A percentile compares a stretch with the other conserved stretches of the same genome.
These are phyloP conservation scores for Epinephelus awoara DNA, from an alignment of 2,797 vertebrate genomes.

Conservation along the genomic window DNA sequence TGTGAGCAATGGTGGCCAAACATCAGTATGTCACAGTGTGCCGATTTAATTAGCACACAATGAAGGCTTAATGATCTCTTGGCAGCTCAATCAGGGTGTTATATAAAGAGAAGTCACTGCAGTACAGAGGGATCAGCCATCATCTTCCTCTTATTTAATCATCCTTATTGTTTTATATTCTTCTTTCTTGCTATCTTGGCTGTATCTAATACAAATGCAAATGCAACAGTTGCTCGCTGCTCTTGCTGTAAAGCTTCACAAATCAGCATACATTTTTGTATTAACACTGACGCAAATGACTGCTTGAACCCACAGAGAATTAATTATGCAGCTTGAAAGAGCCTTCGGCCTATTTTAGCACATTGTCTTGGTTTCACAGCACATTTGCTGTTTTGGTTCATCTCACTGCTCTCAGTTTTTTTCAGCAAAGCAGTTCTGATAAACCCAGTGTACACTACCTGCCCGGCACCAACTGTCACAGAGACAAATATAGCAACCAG, in stretches of 20 bases:
- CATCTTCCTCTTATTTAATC: neutral
- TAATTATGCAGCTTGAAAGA: neutral
- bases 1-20: conserved; percentile 35
- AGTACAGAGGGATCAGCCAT: conserved; percentile 1
- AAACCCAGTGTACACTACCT: neutral
- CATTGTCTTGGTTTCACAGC: neutral
- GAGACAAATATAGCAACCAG: neutral
- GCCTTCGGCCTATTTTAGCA: neutral
- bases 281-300: neutral
- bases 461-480: neutral
- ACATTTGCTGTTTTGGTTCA: neutral
- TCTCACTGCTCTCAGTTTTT: neutral
- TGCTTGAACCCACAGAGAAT: neutral
- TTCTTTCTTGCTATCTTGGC: neutral
- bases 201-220: neutral
- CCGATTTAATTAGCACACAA: conserved; percentile 61
- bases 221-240: neutral
- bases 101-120: conserved; percentile 9
- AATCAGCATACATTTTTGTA: neutral
- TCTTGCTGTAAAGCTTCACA: neutral
- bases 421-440: neutral
- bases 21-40: conserved; percentile 34
- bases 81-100: conserved; percentile 41
- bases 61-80: conserved; percentile 57
- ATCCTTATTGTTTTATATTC: neutral